A percentile compares a stretch with the other conserved stretches of the same genome.
Conservation (phyloP, 2,113 vertebrate species). For the Gallinago media region DNA sequence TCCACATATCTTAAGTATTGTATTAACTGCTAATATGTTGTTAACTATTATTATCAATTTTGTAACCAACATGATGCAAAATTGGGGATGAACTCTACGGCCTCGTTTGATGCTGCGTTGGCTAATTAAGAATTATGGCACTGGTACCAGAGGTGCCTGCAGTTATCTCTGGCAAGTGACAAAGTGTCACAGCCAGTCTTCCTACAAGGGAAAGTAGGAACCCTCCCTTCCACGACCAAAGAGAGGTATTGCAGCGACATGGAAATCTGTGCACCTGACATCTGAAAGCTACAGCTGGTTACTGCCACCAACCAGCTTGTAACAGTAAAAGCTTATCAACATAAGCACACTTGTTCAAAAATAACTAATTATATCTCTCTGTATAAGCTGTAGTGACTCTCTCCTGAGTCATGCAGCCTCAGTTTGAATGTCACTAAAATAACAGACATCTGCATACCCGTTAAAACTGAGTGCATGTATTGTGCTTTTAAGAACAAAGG, state of each 20-base stretch:
- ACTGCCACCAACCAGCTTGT: not conserved
- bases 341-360: not conserved
- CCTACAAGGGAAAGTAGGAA: not conserved
- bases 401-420: not conserved
- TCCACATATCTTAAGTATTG: not conserved
- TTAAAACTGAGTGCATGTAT: not conserved
- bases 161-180: not conserved
- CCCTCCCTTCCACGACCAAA: not conserved
- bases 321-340: not conserved
- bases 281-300: not conserved
- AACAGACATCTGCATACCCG: not conserved
- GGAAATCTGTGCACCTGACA: not conserved
- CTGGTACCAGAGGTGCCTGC: not conserved
- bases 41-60: not conserved
- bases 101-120: not conserved
- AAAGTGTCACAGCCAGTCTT: not conserved
- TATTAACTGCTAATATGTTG: not conserved
- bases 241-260: not conserved
- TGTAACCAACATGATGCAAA: not conserved
- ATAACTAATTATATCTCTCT: not conserved
- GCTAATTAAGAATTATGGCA: not conserved
- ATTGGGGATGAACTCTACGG: not conserved
- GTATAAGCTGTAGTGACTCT: not conserved
- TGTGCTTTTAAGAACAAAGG: not conserved
- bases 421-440: not conserved